Conservation (phyloP, 2,113 vertebrate genomes). For the Corythornis vintsioides region DNA sequence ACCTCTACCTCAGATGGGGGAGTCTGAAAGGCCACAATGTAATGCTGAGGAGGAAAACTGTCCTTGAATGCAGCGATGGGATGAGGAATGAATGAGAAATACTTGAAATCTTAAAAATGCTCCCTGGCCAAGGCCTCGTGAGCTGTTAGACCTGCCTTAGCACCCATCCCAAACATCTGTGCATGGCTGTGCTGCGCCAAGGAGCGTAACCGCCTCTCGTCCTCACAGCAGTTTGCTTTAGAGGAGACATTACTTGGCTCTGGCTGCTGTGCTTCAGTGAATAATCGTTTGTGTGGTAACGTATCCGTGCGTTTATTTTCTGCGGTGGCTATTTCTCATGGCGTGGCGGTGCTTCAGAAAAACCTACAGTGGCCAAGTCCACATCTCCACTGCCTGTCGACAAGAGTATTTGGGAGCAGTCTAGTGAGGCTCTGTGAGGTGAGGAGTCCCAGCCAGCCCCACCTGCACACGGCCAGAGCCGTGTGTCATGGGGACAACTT, state of each 20-base stretch:
- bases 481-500: background rate
- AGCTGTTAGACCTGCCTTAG: background rate
- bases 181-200: background rate
- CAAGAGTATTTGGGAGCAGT: background rate
- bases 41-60: background rate
- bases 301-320: background rate
- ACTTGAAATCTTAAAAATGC: background rate
- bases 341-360: background rate
- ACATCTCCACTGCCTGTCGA: background rate
- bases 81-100: background rate
- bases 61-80: background rate
- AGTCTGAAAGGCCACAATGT: background rate
- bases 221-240: background rate
- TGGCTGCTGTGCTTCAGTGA: background rate
- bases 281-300: background rate
- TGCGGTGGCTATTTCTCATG: background rate
- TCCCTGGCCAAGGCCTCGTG: background rate
- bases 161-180: background rate
- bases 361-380: background rate
- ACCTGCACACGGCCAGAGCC: accelerated
- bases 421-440: accelerated
- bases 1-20: background rate
- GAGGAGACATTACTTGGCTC: background rate
- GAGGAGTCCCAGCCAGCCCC: accelerated
- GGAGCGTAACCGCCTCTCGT: background rate